Evolutionary conservation across 2,888 invertebrate genomes (phyloP), one percentile per base, ranked within the genome.

Genomic region (Lasioglossum morio): DNA sequence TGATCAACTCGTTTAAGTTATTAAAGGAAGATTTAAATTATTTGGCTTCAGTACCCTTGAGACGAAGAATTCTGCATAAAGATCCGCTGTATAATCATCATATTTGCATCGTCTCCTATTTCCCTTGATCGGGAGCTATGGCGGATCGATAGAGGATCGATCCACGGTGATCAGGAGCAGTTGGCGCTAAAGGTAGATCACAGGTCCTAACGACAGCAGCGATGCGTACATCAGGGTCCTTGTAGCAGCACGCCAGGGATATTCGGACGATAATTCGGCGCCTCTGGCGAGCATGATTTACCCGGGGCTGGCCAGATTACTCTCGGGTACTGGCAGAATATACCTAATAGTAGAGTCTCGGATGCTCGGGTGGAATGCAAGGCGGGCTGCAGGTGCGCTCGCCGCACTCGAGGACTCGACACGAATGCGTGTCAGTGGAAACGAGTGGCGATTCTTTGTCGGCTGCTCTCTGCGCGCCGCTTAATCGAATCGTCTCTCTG

Each of bases 301-400:
- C 37, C 37, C 69, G n/a, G 23, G 37, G 23, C 69, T 69, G 37
- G 34, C 69, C 23, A 37, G 69, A 69, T 69, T 69, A 69, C 69
- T 53, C 23, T 23, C 10, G n/a, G 63, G 69, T 69, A 69, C 69
- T 40, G 23, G 34, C 23, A 27, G 43, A 53, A 23, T 53, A n/a
- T 72, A 72, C 40, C 43, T 43, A 72, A 43, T 72, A n/a, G 72
- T 72, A 72, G 43, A 43, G 72, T 72, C n/a, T 40, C 43, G 75
- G 77, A 81, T 75, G 76, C 77, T 63, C 53, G 73, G 60, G 70
- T 79, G 70, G 66, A 87, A 57, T 57, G 75, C 75, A 34, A 57
- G 60, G 72, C 53, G 37, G 80, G 46, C 60, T 79, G 69, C 69
- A 69, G 69, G 63, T 63, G 75, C 75, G 19, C 37, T 82, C 72